These are phyloP conservation scores for Frieseomelitta varia DNA, from an alignment of 1,140 invertebrate genomes.

Conservation along the genomic window DNA sequence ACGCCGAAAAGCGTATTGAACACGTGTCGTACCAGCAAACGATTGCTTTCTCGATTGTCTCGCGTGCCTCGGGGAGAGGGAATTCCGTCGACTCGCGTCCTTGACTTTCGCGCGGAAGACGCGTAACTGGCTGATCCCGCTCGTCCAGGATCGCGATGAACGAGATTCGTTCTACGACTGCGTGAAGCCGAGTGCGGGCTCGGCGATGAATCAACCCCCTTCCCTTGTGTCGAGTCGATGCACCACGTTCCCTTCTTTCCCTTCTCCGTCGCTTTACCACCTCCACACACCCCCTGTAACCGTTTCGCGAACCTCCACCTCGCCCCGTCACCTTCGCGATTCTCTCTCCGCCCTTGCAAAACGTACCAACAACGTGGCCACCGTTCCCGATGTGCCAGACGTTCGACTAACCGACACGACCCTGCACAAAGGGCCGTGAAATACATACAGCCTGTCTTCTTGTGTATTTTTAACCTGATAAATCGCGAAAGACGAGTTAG, in stretches of 20 bases:
- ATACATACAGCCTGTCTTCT: neutral
- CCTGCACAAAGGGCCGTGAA: neutral
- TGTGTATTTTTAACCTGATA: neutral
- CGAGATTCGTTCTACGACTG: slow-evolving; percentile 69
- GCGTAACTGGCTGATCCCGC: slow-evolving; percentile 61
- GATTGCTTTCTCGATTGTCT: slow-evolving; percentile 35
- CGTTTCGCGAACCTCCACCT: neutral
- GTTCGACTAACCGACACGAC: neutral
- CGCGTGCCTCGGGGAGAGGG: slow-evolving; percentile 45
- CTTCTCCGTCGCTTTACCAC: neutral
- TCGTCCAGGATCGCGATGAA: slow-evolving; percentile 65
- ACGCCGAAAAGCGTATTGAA: slow-evolving; percentile 13
- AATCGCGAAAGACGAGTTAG: too few species aligned
- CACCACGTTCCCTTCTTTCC: slow-evolving; percentile 31
- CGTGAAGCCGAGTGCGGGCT: slow-evolving; percentile 67
- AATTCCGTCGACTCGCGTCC: slow-evolving; percentile 58
- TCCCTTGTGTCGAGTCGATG: slow-evolving; percentile 57
- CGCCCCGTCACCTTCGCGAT: slow-evolving; percentile 20
- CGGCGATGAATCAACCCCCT: slow-evolving; percentile 73
- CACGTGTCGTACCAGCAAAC: slow-evolving; percentile 30
- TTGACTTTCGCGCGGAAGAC: slow-evolving; percentile 69
- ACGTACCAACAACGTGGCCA: slow-evolving; percentile 25
- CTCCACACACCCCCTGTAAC: neutral
- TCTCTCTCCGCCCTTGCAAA: slow-evolving; percentile 31
- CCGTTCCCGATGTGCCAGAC: slow-evolving; percentile 5